Evolutionary conservation across 1,140 invertebrate genomes (phyloP).

Genomic region (Meloidogyne exigua): DNA sequence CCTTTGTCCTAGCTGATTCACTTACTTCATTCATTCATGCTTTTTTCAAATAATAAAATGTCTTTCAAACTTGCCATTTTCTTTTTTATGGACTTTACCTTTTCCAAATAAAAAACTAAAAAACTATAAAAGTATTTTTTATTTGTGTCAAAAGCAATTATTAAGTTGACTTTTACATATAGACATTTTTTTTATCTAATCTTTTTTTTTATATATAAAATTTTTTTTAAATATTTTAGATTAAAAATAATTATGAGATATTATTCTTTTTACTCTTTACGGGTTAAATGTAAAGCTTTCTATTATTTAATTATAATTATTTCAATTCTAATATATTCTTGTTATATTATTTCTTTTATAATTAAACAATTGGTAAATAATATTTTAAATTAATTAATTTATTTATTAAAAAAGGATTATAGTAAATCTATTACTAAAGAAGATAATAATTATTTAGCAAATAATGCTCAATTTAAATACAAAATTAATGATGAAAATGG

Average conservation of each 20-base stretch:
- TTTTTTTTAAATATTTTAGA: not conserved
- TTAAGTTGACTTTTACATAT: not conserved
- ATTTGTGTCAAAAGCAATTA: conserved; percentile 2
- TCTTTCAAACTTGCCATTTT: not conserved
- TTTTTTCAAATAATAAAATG: not conserved
- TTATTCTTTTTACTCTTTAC: not conserved
- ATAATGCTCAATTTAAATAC: conserved; percentile 20
- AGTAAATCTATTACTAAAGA: too few relatives aligned
- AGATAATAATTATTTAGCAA: not conserved
- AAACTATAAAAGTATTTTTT: not conserved
- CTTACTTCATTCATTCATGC: not conserved
- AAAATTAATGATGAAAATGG: conserved; percentile 14
- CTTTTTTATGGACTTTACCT: not conserved
- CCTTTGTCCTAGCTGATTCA: not conserved
- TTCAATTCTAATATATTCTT: not conserved
- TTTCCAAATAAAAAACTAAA: not conserved
- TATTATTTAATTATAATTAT: conserved; percentile 10
- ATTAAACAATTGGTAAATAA: not conserved
- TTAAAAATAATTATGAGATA: not conserved
- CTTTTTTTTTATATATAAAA: not conserved
- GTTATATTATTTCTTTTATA: not conserved
- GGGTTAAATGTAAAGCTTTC: not conserved
- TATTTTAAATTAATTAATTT: too few relatives aligned
- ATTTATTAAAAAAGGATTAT: too few relatives aligned
- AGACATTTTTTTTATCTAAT: not conserved